phyloP scores from a whole-genome alignment of 2,888 invertebrate species.

The Sesia bembeciformis region DNA sequence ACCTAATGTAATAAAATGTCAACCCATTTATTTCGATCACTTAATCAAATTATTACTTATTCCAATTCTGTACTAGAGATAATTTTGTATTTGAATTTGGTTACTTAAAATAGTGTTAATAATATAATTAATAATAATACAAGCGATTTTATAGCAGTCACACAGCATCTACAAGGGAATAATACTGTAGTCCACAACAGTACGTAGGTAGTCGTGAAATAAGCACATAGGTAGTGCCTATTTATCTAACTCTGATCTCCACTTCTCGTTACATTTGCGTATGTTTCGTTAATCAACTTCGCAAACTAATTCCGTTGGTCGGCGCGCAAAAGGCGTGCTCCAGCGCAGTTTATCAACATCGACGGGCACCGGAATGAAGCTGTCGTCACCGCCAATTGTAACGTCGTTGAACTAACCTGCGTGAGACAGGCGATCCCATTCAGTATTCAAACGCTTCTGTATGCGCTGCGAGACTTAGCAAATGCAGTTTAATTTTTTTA shows the following conservation, averaged over 20 bases:
- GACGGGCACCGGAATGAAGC: slow-evolving; percentile 70
- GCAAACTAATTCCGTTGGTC: slow-evolving; percentile 43
- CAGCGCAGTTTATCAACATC: slow-evolving; percentile 54
- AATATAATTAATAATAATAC: too few species aligned
- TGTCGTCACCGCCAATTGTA: slow-evolving; percentile 69
- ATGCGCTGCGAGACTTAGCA: slow-evolving; percentile 21
- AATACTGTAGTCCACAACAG: too few species aligned
- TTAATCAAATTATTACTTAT: too few species aligned
- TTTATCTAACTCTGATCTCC: neutral
- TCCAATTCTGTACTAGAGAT: too few species aligned
- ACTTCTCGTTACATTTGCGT: slow-evolving; percentile 15
- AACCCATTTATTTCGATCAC: too few species aligned
- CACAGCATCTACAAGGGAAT: too few species aligned
- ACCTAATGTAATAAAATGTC: too few species aligned
- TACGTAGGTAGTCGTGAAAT: too few species aligned
- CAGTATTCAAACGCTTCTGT: slow-evolving; percentile 53
- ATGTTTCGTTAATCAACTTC: slow-evolving; percentile 54
- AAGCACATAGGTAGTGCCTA: neutral
- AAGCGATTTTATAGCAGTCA: too few species aligned
- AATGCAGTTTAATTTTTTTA: slow-evolving; percentile 12
- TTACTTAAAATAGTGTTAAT: too few species aligned
- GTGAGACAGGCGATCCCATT: slow-evolving; percentile 64
- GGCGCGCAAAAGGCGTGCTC: slow-evolving; percentile 42
- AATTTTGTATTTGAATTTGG: too few species aligned
- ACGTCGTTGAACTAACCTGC: slow-evolving; percentile 62